Evolutionary conservation across 2,888 invertebrate genomes (phyloP).

Genomic region (Stomorhina lunata): DNA sequence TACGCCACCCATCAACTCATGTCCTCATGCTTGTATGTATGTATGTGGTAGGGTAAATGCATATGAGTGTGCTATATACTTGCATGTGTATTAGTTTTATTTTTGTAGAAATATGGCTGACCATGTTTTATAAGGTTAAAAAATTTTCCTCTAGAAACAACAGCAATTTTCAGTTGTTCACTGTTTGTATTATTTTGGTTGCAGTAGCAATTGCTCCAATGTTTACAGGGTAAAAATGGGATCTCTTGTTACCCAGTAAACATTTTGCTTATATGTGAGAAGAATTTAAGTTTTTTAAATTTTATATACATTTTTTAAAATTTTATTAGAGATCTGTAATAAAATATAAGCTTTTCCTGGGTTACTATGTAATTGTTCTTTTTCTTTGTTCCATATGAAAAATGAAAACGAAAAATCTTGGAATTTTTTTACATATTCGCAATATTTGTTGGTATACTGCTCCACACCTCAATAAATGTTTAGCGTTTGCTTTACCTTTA

Average conservation of each 20-base stretch:
- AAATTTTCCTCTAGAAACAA: conserved; percentile 18
- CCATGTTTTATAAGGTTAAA: conserved; percentile 49
- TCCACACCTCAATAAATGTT: conserved; percentile 50
- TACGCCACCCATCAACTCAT: neutral
- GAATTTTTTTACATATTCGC: conserved; percentile 35
- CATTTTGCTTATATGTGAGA: conserved; percentile 11
- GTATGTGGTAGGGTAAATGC: neutral
- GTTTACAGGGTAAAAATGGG: conserved; percentile 41
- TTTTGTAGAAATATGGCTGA: conserved; percentile 41
- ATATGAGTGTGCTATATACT: neutral
- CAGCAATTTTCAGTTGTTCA: neutral
- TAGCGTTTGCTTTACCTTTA: conserved; percentile 39
- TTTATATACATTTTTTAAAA: neutral
- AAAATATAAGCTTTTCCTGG: neutral
- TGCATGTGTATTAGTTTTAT: conserved; percentile 3
- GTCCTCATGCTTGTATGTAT: neutral
- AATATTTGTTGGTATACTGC: conserved; percentile 37
- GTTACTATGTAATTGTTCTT: neutral
- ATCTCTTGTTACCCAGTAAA: conserved; percentile 14
- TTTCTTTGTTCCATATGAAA: neutral
- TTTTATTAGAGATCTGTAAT: too few species aligned
- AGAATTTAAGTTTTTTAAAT: neutral
- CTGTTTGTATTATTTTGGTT: conserved; percentile 54
- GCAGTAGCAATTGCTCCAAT: conserved; percentile 29
- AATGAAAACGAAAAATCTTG: neutral